These are phyloP conservation scores for Ceyx cyanopectus DNA, from an alignment of 2,113 vertebrate genomes.

Conservation along the genomic window DNA sequence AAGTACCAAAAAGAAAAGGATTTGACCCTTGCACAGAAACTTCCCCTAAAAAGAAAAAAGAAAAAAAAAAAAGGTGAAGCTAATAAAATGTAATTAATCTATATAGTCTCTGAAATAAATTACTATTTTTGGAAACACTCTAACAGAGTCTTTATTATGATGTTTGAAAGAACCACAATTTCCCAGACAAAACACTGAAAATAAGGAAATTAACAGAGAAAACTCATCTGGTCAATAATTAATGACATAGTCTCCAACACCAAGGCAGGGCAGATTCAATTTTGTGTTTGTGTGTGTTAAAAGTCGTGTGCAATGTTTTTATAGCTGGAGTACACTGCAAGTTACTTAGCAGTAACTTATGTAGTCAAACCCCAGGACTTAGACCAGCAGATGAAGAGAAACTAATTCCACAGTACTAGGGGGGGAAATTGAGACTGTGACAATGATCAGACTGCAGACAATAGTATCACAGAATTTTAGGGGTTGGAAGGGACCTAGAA, in stretches of 20 bases:
- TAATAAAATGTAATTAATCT: background rate
- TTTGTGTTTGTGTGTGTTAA: background rate
- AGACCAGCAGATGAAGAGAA: background rate
- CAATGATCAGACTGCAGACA: slow-evolving; percentile 47
- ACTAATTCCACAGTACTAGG: background rate
- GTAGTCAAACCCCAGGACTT: background rate
- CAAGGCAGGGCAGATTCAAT: background rate
- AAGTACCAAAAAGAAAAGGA: background rate
- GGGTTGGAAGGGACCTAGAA: too few species aligned
- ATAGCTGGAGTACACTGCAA: slow-evolving; percentile 7
- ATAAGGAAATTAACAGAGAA: slow-evolving; percentile 1
- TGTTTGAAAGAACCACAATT: background rate
- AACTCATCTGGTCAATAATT: background rate
- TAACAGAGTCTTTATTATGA: background rate
- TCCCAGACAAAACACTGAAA: background rate
- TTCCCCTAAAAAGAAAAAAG: background rate
- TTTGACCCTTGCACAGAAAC: background rate
- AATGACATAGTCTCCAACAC: background rate
- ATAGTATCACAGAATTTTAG: too few species aligned
- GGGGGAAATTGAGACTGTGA: slow-evolving; percentile 28
- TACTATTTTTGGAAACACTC: background rate
- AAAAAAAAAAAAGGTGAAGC: background rate
- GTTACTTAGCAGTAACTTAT: slow-evolving; percentile 14
- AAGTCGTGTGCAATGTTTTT: slow-evolving; percentile 24
- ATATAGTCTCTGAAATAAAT: background rate